These are phyloP conservation scores for Chloromyia formosa DNA, from an alignment of 2,888 invertebrate species.

Conservation along the genomic window DNA sequence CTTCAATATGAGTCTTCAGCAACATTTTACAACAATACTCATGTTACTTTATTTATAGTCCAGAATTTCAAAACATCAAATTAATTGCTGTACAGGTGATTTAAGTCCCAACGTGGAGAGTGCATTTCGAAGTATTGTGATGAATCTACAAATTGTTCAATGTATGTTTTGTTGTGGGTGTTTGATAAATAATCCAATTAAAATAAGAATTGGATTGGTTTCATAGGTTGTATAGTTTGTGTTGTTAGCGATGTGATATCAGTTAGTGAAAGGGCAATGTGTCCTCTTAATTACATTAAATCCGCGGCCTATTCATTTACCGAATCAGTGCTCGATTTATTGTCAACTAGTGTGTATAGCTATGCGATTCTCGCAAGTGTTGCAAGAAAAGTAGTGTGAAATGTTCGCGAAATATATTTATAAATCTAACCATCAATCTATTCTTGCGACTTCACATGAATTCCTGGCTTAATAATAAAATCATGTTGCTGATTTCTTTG, in stretches of 20 bases:
- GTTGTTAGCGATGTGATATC: background rate
- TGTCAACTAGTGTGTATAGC: no score
- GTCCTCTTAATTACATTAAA: no score
- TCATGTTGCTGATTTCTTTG: slow-evolving; percentile 30
- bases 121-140: no score
- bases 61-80: no score
- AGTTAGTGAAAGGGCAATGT: background rate
- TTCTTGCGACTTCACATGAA: slow-evolving; percentile 7
- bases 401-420: slow-evolving; percentile 14
- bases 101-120: background rate
- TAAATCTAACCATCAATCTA: background rate
- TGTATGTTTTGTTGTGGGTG: no score
- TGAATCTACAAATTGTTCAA: no score
- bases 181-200: no score
- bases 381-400: slow-evolving; percentile 15
- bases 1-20: no score
- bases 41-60: no score
- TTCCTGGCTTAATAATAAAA: slow-evolving; percentile 29
- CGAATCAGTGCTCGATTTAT: no score
- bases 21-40: no score
- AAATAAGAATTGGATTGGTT: background rate
- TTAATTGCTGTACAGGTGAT: background rate
- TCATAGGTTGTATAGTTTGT: slow-evolving; percentile 1
- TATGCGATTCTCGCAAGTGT: background rate
- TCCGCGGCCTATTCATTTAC: no score